Percentiles rank a stretch among this genome's conserved stretches.
These are phyloP conservation scores for Anhinga anhinga DNA, from an alignment of 2,113 vertebrate species.

Conservation along the genomic window DNA sequence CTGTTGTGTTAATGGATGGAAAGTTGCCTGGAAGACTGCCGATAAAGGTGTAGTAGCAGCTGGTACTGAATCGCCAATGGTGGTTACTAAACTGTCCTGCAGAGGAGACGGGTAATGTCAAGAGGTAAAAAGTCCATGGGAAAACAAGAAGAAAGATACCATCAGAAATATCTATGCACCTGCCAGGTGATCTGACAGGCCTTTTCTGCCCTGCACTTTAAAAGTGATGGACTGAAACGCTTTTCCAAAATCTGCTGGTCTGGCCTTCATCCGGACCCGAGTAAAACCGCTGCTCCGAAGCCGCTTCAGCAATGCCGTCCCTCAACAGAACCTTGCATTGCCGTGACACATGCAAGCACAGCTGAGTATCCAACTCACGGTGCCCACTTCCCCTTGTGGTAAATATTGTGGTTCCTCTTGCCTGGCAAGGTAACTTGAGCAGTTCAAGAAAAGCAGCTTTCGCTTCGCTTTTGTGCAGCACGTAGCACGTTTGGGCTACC, in stretches of 20 bases:
- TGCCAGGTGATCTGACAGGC: not conserved
- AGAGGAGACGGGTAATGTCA: not conserved
- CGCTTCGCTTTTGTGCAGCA: not conserved
- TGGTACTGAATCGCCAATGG: not conserved
- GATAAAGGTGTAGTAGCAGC: not conserved
- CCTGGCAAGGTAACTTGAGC: not conserved
- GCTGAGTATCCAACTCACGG: accelerated
- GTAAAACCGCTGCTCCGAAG: not conserved
- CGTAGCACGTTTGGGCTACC: not conserved
- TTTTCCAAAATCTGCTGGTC: not conserved
- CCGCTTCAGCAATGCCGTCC: not conserved
- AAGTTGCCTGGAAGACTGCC: not conserved
- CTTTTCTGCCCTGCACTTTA: not conserved
- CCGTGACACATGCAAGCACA: accelerated
- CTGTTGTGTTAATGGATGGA: not conserved
- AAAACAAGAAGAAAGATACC: not conserved
- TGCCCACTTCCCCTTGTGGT: not conserved
- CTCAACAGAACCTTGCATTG: not conserved
- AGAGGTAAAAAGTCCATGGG: not conserved
- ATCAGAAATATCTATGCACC: not conserved
- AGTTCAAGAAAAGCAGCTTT: not conserved
- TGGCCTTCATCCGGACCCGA: not conserved
- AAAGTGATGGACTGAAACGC: not conserved
- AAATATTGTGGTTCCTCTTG: not conserved
- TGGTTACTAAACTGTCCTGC: not conserved